These are phyloP conservation scores for Cremastobaeus sp. DNA, from an alignment of 2,888 invertebrate genomes.

Conservation along the genomic window DNA sequence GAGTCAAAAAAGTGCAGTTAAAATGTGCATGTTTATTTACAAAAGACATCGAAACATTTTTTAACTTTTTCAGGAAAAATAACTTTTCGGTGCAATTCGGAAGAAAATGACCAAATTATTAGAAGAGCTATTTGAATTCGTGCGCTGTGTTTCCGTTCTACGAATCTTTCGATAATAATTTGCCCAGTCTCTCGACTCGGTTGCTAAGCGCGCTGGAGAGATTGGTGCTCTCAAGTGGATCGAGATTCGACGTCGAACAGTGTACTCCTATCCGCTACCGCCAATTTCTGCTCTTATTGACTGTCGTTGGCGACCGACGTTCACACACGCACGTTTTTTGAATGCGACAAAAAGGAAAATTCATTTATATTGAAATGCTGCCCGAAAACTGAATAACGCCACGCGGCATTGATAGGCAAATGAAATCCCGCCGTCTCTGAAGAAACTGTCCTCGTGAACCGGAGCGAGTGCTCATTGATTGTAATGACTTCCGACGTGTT, in stretches of 20 bases:
- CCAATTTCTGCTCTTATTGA: conserved; percentile 16
- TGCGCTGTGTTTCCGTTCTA: conserved; percentile 53
- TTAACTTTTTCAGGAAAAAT: neutral
- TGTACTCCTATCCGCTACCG: too few relatives aligned
- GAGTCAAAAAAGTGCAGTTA: too few relatives aligned
- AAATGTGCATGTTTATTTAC: too few relatives aligned
- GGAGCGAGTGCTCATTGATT: conserved; percentile 3
- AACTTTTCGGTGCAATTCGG: neutral
- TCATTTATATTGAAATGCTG: too few relatives aligned
- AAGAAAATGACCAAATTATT: conserved; percentile 27
- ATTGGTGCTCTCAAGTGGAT: conserved; percentile 27
- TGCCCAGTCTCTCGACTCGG: conserved; percentile 28
- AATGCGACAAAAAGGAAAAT: too few relatives aligned
- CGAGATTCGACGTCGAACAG: conserved; percentile 51
- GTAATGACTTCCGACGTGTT: conserved; percentile 20
- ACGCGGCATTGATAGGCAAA: neutral
- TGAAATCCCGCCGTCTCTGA: neutral
- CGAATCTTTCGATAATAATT: conserved; percentile 52
- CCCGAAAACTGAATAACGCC: too few relatives aligned
- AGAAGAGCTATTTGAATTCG: conserved; percentile 40
- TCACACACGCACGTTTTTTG: too few relatives aligned
- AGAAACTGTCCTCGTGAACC: neutral
- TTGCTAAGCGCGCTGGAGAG: conserved; percentile 52
- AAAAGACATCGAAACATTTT: neutral
- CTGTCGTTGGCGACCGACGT: too few relatives aligned